phyloP scores from a whole-genome alignment of 92 coral and sea anemone genomes.

The Scolanthus callimorphus region DNA sequence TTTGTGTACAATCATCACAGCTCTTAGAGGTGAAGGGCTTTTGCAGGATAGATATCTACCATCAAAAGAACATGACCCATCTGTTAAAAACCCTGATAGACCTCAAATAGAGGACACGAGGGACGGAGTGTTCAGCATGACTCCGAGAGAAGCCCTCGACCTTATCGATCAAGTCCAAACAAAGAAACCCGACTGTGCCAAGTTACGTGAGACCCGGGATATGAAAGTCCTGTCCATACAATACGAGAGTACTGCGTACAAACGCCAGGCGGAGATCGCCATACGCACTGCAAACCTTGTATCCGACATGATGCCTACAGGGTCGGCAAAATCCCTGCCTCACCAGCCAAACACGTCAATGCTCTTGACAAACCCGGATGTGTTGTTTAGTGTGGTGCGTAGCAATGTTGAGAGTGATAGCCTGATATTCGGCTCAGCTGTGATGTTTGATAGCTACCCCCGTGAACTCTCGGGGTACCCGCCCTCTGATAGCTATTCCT shows the following conservation, averaged over 20 bases:
- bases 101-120: slow-evolving; percentile 54
- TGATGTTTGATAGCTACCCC: slow-evolving; percentile 58
- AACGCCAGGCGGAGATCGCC: slow-evolving; percentile 65
- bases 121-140: slow-evolving; percentile 66
- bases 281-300: slow-evolving; percentile 76
- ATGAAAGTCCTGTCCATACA: slow-evolving; percentile 58
- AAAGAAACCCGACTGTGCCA: slow-evolving; percentile 62
- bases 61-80: no score
- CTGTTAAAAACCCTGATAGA: slow-evolving; percentile 59
- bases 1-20: no score
- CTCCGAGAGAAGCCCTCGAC: slow-evolving; percentile 61
- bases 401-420: slow-evolving; percentile 72
- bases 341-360: slow-evolving; percentile 20
- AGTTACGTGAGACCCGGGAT: slow-evolving; percentile 50
- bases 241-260: slow-evolving; percentile 70
- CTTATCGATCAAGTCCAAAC: slow-evolving; percentile 65
- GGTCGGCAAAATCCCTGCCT: slow-evolving; percentile 34
- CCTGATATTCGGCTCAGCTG: slow-evolving; percentile 70
- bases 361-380: slow-evolving; percentile 34
- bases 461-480: no score
- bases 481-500: slow-evolving; percentile 40
- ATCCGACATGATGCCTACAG: slow-evolving; percentile 70
- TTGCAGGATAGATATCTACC: no score
- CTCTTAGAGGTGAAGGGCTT: no score
- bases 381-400: slow-evolving; percentile 58